A percentile compares a stretch with the other conserved stretches of the same genome.
These are phyloP conservation scores for Erebia palarica DNA, from an alignment of 2,888 invertebrate species.

Conservation along the genomic window DNA sequence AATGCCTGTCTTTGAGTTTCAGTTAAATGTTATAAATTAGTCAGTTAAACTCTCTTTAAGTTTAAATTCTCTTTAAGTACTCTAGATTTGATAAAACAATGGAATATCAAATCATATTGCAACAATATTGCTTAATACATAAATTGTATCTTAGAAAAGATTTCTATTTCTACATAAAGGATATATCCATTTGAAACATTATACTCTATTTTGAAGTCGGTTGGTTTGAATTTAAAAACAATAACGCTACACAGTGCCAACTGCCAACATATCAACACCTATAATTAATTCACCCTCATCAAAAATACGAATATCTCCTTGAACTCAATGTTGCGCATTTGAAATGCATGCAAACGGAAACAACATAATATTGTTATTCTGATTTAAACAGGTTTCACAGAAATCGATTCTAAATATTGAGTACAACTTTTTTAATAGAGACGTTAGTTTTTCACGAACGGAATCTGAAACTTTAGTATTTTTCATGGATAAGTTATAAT, in stretches of 20 bases:
- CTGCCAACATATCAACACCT: constrained; percentile 5
- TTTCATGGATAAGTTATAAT: neutral
- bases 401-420: constrained; percentile 1
- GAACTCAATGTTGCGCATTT: constrained; percentile 31
- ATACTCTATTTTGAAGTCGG: neutral
- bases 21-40: neutral
- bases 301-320: constrained; percentile 33
- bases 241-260: neutral
- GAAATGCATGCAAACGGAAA: constrained; percentile 32
- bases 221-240: neutral
- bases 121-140: no score
- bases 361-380: constrained; percentile 33
- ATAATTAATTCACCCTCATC: constrained; percentile 19
- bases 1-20: neutral
- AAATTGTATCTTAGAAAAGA: no score
- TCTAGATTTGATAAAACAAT: no score
- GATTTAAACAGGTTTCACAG: constrained; percentile 2
- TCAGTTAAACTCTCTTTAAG: no score
- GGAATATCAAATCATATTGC: no score
- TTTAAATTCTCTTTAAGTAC: no score
- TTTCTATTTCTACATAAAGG: no score
- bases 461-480: neutral
- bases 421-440: neutral
- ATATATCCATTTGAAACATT: no score
- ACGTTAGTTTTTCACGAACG: constrained; percentile 21